These are phyloP conservation scores for Empidonax alnorum DNA, from an alignment of 2,113 vertebrate species.

Conservation along the genomic window DNA sequence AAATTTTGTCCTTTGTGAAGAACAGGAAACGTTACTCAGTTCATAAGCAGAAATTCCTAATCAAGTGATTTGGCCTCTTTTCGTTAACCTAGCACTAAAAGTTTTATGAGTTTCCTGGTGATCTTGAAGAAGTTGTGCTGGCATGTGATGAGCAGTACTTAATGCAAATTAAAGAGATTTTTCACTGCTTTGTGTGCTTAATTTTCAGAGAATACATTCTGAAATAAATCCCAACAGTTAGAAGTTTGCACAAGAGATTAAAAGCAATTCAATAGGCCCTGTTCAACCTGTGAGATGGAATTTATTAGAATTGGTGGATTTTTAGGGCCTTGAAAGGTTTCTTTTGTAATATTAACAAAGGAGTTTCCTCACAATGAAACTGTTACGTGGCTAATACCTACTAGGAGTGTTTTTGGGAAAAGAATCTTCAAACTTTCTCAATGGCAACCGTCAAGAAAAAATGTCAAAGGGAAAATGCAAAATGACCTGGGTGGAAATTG, in stretches of 20 bases:
- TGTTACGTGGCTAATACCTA: background rate
- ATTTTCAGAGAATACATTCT: background rate
- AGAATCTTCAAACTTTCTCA: background rate
- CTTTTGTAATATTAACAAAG: background rate
- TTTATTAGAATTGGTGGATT: background rate
- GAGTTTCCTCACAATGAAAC: background rate
- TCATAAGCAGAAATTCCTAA: background rate
- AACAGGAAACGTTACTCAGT: background rate
- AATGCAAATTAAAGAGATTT: background rate
- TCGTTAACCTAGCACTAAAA: background rate
- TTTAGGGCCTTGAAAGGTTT: background rate
- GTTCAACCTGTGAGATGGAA: background rate
- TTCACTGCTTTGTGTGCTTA: background rate
- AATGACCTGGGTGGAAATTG: background rate
- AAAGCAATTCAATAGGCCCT: background rate
- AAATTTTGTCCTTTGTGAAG: background rate
- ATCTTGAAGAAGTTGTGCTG: background rate
- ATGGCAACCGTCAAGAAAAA: background rate
- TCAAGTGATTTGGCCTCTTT: background rate
- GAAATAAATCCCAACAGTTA: background rate
- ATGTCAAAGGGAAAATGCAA: background rate
- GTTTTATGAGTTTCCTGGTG: background rate
- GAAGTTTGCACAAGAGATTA: background rate
- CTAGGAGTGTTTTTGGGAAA: background rate
- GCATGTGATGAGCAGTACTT: background rate